phyloP scores from a whole-genome alignment of 2,888 invertebrate species.

The Anorthoa munda region DNA sequence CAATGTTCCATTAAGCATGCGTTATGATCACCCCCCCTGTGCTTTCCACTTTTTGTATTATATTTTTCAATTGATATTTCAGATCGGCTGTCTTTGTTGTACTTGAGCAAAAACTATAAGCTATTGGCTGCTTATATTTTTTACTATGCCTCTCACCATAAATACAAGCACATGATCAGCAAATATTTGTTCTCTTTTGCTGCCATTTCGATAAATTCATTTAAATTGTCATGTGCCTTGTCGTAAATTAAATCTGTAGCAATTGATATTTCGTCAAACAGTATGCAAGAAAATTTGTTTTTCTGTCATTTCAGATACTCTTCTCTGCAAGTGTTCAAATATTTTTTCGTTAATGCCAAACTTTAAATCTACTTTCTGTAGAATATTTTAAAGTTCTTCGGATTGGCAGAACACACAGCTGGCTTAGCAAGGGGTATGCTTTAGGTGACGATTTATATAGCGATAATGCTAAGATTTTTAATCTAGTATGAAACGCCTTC shows the following conservation, averaged over 20 bases:
- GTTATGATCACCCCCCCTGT: too few species aligned
- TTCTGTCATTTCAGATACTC: background rate
- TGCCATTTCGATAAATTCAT: background rate
- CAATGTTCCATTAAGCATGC: too few species aligned
- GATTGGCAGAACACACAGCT: conserved; percentile 4
- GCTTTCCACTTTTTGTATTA: too few species aligned
- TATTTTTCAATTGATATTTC: too few species aligned
- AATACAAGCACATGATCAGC: conserved; percentile 8
- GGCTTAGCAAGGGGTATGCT: background rate
- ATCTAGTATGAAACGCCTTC: background rate
- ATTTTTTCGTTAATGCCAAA: background rate
- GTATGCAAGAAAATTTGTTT: background rate
- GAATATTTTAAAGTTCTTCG: background rate
- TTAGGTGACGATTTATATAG: background rate
- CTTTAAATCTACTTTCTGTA: background rate
- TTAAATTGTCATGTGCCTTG: background rate
- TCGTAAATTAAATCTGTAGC: background rate
- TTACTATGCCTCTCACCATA: conserved; percentile 22
- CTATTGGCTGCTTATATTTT: conserved; percentile 38
- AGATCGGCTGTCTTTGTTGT: too few species aligned
- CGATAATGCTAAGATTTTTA: background rate
- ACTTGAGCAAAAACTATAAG: conserved; percentile 2
- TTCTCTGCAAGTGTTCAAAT: background rate
- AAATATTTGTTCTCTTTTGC: background rate
- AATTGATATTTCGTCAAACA: conserved; percentile 7